phyloP scores from a whole-genome alignment of 2,113 vertebrate genomes.

The Tragelaphus imberbis region DNA sequence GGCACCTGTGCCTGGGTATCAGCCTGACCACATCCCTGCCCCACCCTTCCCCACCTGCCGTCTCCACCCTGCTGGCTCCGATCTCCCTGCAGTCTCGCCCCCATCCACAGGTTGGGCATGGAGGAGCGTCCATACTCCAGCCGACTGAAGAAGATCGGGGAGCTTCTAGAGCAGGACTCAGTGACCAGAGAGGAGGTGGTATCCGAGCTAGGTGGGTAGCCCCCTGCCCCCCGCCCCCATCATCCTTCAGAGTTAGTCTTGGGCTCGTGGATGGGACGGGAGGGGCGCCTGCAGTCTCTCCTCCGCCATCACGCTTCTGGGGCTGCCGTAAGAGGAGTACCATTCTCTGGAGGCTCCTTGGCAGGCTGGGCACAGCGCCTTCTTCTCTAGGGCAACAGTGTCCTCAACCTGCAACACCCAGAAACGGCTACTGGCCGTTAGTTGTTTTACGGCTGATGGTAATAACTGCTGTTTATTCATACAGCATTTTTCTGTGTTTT shows the following conservation, averaged over 20 bases:
- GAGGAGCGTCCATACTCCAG: conserved; percentile 93
- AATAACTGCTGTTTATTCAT: background rate
- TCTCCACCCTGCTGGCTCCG: background rate
- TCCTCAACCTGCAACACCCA: background rate
- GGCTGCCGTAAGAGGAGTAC: background rate
- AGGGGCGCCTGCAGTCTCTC: background rate
- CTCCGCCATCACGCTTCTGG: accelerated
- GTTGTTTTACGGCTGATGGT: background rate
- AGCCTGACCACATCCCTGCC: background rate
- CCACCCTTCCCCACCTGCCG: background rate
- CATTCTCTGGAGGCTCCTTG: background rate
- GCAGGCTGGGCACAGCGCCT: background rate
- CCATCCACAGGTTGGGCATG: conserved; percentile 86
- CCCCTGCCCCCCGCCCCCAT: background rate
- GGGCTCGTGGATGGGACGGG: background rate
- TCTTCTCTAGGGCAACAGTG: background rate
- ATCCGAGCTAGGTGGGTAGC: conserved; percentile 87
- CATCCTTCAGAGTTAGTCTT: background rate
- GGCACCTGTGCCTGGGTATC: background rate
- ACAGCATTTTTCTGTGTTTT: background rate
- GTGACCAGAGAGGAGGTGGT: conserved; percentile 94
- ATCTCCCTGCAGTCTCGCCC: background rate
- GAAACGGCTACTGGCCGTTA: background rate
- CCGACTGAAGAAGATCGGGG: conserved; percentile 91
- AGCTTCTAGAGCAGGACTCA: conserved; percentile 86